Percentiles rank a stretch among this genome's conserved stretches.
These are phyloP conservation scores for Anguilla marmorata DNA, from an alignment of 2,797 vertebrate genomes.

Conservation along the genomic window DNA sequence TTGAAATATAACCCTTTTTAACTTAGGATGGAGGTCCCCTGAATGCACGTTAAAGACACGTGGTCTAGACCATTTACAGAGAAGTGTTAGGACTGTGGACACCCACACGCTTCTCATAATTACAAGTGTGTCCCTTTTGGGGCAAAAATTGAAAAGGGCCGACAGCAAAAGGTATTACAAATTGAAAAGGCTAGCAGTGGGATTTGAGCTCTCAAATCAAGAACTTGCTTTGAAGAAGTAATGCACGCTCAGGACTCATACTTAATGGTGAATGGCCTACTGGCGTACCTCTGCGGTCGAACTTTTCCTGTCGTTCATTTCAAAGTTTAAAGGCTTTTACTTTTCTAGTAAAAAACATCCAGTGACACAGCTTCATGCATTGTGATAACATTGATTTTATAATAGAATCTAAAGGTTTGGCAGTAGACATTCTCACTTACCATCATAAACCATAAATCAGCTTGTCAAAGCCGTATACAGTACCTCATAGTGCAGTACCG, in stretches of 20 bases:
- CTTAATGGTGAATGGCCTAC: background rate
- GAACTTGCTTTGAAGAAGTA: background rate
- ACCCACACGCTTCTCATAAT: background rate
- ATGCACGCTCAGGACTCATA: background rate
- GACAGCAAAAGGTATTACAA: background rate
- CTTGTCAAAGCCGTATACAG: background rate
- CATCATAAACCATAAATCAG: background rate
- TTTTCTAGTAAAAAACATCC: background rate
- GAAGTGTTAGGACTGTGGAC: background rate
- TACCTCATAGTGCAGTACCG: background rate
- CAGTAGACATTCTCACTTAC: background rate
- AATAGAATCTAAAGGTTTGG: background rate
- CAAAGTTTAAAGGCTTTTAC: background rate
- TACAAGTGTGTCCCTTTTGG: background rate
- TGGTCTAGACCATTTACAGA: background rate
- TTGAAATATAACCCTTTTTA: no score
- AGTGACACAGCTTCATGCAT: background rate
- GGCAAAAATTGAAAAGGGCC: background rate
- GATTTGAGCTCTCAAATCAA: background rate
- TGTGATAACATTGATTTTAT: background rate
- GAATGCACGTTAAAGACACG: no score
- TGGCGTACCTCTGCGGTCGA: background rate
- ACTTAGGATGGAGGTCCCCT: no score
- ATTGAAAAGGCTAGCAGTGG: background rate
- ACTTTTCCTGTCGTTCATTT: background rate